These are phyloP conservation scores for Marronus borbonicus DNA, from an alignment of 2,888 invertebrate genomes.

Conservation along the genomic window DNA sequence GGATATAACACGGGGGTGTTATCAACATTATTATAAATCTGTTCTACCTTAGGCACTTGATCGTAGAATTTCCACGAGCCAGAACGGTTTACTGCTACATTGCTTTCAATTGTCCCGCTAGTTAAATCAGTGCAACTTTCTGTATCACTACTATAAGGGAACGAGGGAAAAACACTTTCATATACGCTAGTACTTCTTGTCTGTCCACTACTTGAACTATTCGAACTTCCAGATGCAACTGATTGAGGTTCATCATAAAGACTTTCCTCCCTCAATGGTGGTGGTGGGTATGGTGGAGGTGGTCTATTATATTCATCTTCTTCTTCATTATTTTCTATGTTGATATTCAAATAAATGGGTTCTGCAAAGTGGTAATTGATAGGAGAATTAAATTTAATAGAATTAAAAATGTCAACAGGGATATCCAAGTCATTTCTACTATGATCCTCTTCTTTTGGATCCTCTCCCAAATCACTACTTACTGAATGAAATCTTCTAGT, in stretches of 20 bases:
- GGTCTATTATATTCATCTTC: slow-evolving; percentile 67
- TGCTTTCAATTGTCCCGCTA: slow-evolving; percentile 57
- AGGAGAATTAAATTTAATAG: slow-evolving; percentile 78
- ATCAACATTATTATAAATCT: slow-evolving; percentile 62
- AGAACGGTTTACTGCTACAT: slow-evolving; percentile 44
- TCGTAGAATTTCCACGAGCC: slow-evolving; percentile 53
- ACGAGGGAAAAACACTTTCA: slow-evolving; percentile 70
- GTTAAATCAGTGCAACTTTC: slow-evolving; percentile 60
- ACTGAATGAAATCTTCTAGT: slow-evolving; percentile 63
- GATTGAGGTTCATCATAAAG: slow-evolving; percentile 74
- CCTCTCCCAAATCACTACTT: slow-evolving; percentile 53
- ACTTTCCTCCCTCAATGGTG: slow-evolving; percentile 74
- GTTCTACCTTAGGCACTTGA: slow-evolving; percentile 55
- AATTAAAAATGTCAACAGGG: slow-evolving; percentile 74
- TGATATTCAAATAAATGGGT: slow-evolving; percentile 53
- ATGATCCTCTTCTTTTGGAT: slow-evolving; percentile 56
- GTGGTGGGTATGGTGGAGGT: slow-evolving; percentile 75
- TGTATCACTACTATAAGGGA: slow-evolving; percentile 64
- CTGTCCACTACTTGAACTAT: slow-evolving; percentile 62
- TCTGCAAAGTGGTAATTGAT: slow-evolving; percentile 59
- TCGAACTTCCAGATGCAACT: slow-evolving; percentile 65
- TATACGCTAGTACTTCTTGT: slow-evolving; percentile 64
- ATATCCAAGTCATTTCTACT: slow-evolving; percentile 58
- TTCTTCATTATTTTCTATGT: slow-evolving; percentile 57
- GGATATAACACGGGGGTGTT: slow-evolving; percentile 62